phyloP scores from a whole-genome alignment of 2,888 invertebrate genomes.

The Watsonalla cultraria region DNA sequence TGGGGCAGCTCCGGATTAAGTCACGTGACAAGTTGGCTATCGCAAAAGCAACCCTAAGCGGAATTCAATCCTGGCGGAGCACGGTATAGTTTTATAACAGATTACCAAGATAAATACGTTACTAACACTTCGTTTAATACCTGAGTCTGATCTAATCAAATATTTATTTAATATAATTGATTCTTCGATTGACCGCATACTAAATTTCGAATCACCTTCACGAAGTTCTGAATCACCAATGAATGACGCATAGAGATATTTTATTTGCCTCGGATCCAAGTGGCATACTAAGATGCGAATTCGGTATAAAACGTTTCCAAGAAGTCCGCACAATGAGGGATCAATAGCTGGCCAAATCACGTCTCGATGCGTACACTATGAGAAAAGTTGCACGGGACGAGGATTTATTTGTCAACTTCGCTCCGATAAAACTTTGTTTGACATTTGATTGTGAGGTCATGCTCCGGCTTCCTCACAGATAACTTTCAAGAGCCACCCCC shows the following conservation, averaged over 20 bases:
- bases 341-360: slow-evolving; percentile 33
- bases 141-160: no score
- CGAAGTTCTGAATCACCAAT: not conserved
- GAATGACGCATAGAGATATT: not conserved
- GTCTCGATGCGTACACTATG: slow-evolving; percentile 51
- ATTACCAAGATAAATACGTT: no score
- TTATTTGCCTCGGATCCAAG: not conserved
- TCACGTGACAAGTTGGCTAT: slow-evolving; percentile 12
- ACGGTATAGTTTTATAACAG: no score
- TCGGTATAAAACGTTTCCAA: not conserved
- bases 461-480: slow-evolving; percentile 45
- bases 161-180: no score
- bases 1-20: slow-evolving; percentile 25
- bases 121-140: no score
- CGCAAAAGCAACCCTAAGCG: not conserved
- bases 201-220: not conserved
- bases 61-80: not conserved
- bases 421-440: slow-evolving; percentile 74
- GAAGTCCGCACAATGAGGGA: slow-evolving; percentile 4
- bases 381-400: slow-evolving; percentile 59
- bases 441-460: slow-evolving; percentile 72
- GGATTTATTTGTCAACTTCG: slow-evolving; percentile 75
- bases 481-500: slow-evolving; percentile 41
- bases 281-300: not conserved
- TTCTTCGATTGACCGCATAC: no score